Base-by-base conservation (phyloP, 2,888 invertebrate species). In the Oscheius myriophilus region DNA sequence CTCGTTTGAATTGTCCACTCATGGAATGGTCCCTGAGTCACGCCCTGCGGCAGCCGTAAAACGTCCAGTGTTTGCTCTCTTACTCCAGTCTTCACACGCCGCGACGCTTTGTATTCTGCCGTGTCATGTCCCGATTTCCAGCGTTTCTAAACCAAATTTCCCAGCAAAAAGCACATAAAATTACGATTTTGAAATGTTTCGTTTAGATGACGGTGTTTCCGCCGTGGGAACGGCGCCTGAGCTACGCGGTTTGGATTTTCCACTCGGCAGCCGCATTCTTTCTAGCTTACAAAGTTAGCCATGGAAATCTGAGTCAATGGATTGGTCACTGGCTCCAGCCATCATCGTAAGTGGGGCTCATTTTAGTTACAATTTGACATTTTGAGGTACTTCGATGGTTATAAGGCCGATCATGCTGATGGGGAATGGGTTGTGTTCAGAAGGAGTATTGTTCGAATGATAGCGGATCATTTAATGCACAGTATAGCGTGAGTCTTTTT, bases 351-450 rank as follows among this genome's bases (percentile, higher is more conserved):
- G 52, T 63, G n/a, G 26, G n/a, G 23, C n/a, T 25, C 25, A 14
- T 53, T 12, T 12, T 3, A 58, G n/a, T n/a, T n/a, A n/a, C n/a
- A n/a, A n/a, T n/a, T 39, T 55, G 25, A 53, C 33, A 16, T 41
- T 73, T 80, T 65, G 63, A 82, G 80, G 55, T 84, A 84, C 65
- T 53, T 73, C 9, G 18, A 45, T 14, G 71, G 67, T 26, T 64
- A 51, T 16, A 54, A 69, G 42, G 74, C 74, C 58, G 84, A 84
- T 67, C 53, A 72, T 23, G 73, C 83, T 12, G 84, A 84, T 59
- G 62, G 76, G 12, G 84, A 84, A 69, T 83, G 84, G 84, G 67
- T 64, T 9, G 72, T 81, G 16, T 82, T 78, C 61, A 71, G 80
- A 25, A 61, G 67, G 46, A 73, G 75, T 4, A 16, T 82, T 1